Conservation (phyloP, 2,797 vertebrate genomes). For the Sebastes miniatus region DNA sequence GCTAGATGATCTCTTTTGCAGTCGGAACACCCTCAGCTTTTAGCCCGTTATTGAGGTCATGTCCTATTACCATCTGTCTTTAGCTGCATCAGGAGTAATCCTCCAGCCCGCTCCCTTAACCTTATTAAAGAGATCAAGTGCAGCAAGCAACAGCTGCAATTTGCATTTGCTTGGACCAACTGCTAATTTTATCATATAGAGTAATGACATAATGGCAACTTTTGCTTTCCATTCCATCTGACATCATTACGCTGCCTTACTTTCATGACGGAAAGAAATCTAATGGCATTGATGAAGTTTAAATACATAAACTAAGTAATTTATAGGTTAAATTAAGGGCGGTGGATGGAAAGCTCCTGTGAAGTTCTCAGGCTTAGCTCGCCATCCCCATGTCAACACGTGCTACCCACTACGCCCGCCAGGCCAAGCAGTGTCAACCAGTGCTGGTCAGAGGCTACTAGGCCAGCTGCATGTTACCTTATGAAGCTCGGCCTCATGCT, state of each 20-base stretch:
- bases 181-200: conserved; percentile 27
- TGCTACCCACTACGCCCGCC: not conserved
- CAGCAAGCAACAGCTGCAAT: conserved; percentile 38
- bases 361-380: not conserved
- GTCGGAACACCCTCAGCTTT: conserved; percentile 54
- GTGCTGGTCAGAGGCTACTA: conserved; percentile 18
- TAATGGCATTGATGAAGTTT: not conserved
- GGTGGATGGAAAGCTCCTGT: not conserved
- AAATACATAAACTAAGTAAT: not conserved
- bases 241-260: not conserved
- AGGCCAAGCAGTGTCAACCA: conserved; percentile 18
- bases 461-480: conserved; percentile 31
- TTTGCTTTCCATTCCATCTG: not conserved
- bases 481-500: not conserved
- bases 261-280: not conserved
- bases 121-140: conserved; percentile 64
- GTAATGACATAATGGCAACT: not conserved
- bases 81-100: conserved; percentile 59
- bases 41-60: conserved; percentile 64
- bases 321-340: not conserved
- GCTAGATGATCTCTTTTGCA: conserved; percentile 53
- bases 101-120: conserved; percentile 57
- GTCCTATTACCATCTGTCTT: conserved; percentile 77
- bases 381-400: not conserved
- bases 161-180: conserved; percentile 31